Base-by-base conservation (phyloP, 2,797 vertebrate species). In the Natrix natrix region DNA sequence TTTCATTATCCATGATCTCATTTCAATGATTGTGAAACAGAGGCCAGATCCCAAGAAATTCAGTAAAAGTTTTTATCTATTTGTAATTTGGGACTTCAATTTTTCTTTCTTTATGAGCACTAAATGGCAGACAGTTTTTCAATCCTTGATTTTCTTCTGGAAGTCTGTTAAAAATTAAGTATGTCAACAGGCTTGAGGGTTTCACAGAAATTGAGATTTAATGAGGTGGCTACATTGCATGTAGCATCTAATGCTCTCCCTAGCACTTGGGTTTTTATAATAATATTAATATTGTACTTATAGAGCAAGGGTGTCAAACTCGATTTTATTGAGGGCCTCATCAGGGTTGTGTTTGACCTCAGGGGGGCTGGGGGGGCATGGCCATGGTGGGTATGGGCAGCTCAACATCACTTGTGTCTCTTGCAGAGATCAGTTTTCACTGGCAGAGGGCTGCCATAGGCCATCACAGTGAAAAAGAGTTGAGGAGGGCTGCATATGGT, bases 281-380 rank as follows among this genome's bases (percentile, higher is more conserved):
- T 43, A 43, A 78, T 78, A 78, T 10, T 78, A 22, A 78, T 10
- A 4, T 78, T 78, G 17, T 22, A 78, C 37, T 78, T 78, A 22
- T 43, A 69, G 13, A 43, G 69, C 17, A 59, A 59, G 57, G 57
- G 57, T 59, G 17, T 17, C 57, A 59, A 59, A 59, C 16, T 59
- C 1, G 4, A 59, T 59, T 59, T 17, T 0, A 59, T 59, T 59
- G 17, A 20, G 57, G 57, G 16, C 17, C 14, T 4, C 57, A 59
- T 59, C 17, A 59, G 57, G 5, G 16, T 59, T 59, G 57, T 59
- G 16, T 59, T 59, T 59, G 1, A 59, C 57, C 17, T 59, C 14
- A 1, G 5, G 5, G 16, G 5, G 5, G 17, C 5, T 0, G 57
- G 57, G 57, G 17, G 17, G 17, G 1, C 17, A 59, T 20, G 16